Evolutionary conservation across 2,797 vertebrate genomes (phyloP), one percentile per base, ranked within the genome.

Genomic region (Coregonus suidteri): DNA sequence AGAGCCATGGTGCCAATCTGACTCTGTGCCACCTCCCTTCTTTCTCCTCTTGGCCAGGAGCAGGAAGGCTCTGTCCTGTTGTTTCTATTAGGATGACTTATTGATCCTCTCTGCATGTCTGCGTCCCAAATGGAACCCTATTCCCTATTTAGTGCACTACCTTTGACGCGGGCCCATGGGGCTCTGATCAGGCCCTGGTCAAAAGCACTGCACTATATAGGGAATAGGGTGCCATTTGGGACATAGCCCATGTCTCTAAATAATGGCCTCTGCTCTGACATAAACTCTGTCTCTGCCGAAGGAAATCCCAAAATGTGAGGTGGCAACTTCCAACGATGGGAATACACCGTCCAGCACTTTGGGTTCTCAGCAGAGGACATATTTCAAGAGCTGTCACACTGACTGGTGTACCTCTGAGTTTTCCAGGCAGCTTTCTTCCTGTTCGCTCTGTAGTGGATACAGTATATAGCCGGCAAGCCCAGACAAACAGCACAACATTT

Each of bases 321-420:
- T 71, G 66, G 76, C 83, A 80, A 67, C 77, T 86, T 83, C 82
- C 77, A 31, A 81, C 34, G 67, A 81, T 82, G 20, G 83, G 83
- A 89, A 89, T 75, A 83, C 73, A 83, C 81, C 78, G 20, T 74
- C 73, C 15, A 0, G 34, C 66, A 31, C 74, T 79, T 77, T 79
- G 69, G 72, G 87, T 91, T 87, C 87, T 86, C 84, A 81, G 84
- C 83, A 89, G 31, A 3, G 20, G 51, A 35, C 9, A 52, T 81
- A 84, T 87, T 87, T 90, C 88, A 87, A 86, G n/a, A 70, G 54
- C 7, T 70, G 75, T 85, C 9, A 35, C 34, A 71, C 72, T 87
- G 82, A 87, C 77, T 90, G 59, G 54, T 78, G 76, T 80, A 25
- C 73, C 75, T 78, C 74, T 73, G 70, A 51, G 66, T 71, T 80